Conservation (phyloP, 2,888 invertebrate genomes). For the Iselma pallidipennis region DNA sequence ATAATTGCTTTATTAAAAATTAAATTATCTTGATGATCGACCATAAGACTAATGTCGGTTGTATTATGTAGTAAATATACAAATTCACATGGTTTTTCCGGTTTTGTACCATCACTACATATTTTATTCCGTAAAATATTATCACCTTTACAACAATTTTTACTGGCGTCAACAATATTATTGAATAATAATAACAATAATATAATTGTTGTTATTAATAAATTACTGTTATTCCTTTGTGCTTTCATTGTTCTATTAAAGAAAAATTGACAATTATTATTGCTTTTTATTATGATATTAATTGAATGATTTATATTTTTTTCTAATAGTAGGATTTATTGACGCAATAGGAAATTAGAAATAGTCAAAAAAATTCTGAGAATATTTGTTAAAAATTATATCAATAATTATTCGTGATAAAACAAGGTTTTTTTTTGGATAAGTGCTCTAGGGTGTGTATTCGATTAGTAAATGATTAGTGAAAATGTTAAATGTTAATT, state of each 20-base stretch:
- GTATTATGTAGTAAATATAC: not conserved
- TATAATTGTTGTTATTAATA: no score
- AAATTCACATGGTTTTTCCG: not conserved
- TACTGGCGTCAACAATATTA: not conserved
- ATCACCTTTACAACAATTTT: conserved; percentile 5
- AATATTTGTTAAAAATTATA: no score
- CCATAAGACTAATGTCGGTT: not conserved
- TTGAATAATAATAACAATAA: not conserved
- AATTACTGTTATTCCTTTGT: not conserved
- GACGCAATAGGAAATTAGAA: no score
- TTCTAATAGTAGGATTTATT: no score
- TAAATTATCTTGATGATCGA: conserved; percentile 1
- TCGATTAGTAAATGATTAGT: not conserved
- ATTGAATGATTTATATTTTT: no score
- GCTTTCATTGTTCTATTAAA: not conserved
- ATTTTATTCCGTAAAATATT: not conserved
- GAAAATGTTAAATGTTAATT: not conserved
- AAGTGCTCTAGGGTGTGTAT: not conserved
- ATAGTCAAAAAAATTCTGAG: no score
- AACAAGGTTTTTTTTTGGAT: no score
- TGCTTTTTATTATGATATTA: no score
- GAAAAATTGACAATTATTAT: not conserved
- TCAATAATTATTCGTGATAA: no score
- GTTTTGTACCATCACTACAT: conserved; percentile 3
- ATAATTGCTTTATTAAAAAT: not conserved